A percentile compares a stretch with the other conserved stretches of the same genome.
Evolutionary conservation across 2,797 vertebrate species (phyloP).

Genomic region (Prionace glauca): DNA sequence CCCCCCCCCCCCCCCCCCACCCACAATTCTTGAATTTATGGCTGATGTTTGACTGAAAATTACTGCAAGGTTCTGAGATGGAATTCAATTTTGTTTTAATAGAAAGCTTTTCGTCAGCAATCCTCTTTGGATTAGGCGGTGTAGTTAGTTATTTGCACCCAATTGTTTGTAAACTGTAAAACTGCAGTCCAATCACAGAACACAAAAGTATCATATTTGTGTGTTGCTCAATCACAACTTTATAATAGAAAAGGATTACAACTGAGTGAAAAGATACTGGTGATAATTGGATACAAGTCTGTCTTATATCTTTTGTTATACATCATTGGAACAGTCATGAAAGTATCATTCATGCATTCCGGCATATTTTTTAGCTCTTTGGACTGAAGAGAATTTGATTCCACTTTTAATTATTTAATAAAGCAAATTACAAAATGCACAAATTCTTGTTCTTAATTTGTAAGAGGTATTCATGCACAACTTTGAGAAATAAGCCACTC

Average conservation of each 20-base stretch:
- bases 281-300: background rate
- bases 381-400: background rate
- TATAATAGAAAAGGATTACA: background rate
- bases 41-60: background rate
- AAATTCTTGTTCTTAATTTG: slow-evolving; percentile 1
- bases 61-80: background rate
- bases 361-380: background rate
- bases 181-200: background rate
- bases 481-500: background rate
- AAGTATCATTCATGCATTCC: slow-evolving; percentile 20
- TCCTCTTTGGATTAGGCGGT: background rate
- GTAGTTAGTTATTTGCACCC: background rate
- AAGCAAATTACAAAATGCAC: slow-evolving; percentile 29
- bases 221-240: slow-evolving; percentile 7
- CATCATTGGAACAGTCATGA: background rate
- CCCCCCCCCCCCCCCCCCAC: no score
- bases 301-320: background rate
- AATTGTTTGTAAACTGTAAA: background rate
- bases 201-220: background rate
- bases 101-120: background rate
- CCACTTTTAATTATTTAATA: slow-evolving; percentile 20
- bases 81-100: background rate
- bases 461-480: background rate
- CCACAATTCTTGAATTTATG: background rate
- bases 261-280: slow-evolving; percentile 3